Conservation (phyloP, 2,113 vertebrate genomes). For the Bubo blakistoni region DNA sequence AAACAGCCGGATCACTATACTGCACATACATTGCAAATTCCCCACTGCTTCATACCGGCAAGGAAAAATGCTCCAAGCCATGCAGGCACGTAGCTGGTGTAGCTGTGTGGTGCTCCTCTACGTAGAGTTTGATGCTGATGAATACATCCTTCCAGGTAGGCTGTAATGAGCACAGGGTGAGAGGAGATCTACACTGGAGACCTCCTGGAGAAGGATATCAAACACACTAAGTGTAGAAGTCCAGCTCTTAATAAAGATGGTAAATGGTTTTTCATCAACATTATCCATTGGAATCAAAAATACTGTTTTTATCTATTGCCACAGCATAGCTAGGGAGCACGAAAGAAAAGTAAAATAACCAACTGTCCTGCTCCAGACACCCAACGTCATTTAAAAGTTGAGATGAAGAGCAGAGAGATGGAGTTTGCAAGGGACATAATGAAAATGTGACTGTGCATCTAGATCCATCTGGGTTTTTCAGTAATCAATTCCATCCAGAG, state of each 20-base stretch:
- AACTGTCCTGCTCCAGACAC: background rate
- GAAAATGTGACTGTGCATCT: background rate
- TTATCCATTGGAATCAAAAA: background rate
- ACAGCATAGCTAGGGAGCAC: background rate
- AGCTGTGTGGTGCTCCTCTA: background rate
- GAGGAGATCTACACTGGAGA: background rate
- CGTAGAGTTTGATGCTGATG: rapidly evolving
- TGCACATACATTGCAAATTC: background rate
- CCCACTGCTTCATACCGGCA: background rate
- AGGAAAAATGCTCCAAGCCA: background rate
- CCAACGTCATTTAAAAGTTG: background rate
- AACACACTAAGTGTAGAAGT: background rate
- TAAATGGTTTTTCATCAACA: background rate
- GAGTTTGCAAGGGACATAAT: background rate
- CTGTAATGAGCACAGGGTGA: background rate
- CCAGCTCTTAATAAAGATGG: background rate
- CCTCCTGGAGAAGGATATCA: background rate
- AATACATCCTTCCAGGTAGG: background rate
- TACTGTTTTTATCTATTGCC: background rate
- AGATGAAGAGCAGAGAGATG: background rate
- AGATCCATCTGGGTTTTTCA: background rate
- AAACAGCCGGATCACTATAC: background rate
- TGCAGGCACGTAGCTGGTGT: background rate
- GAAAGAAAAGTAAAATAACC: background rate
- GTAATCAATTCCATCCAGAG: background rate